Evolutionary conservation across 2,797 vertebrate species (phyloP), one percentile per base, ranked within the genome.

Genomic region (Ptychadena robeensis): DNA sequence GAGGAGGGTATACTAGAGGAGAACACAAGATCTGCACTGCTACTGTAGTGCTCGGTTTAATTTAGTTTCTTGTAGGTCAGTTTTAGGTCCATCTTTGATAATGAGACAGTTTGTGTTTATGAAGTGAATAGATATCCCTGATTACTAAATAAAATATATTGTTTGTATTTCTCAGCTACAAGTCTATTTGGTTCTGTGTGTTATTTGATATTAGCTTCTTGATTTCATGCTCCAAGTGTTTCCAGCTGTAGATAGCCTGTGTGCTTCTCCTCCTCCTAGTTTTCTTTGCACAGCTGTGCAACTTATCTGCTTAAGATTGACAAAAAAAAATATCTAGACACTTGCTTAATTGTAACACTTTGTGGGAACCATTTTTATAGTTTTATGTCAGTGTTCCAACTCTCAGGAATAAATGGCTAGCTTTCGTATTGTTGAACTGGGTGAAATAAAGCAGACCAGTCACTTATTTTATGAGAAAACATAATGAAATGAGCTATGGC

Each of bases 191-290:
- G 18, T 32, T 11, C 9, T 73, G 10, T 76, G 59, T 82, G 73
- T 65, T 77, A 68, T 31, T 37, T 72, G 38, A 65, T 82, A 82
- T 70, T 34, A 61, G 37, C 27, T 63, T 83, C 81, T 86, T 86
- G 69, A 67, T 89, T 85, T 87, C 83, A 83, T 65, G 83, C 82
- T 85, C 80, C 87, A 88, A 90, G 85, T 86, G 35, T 88, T 91
- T 90, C 87, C 87, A 91, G 73, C 34, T 22, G 86, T 87, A 86
- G 38, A 79, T 79, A 4, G 44, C 87, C 86, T 83, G 9, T 32
- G 9, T 27, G 7, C 12, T 48, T 48, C 25, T 27, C 27, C 70
- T 85, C 82, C 3, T 65, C 9, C 25, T 14, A 81, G 80, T 35
- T 71, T 88, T n/a, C n/a, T 90, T 85, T 87, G 82, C 82, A 86